Percentiles rank a stretch among this genome's conserved stretches.
These are phyloP conservation scores for Colletes latitarsis DNA, from an alignment of 1,140 invertebrate species.

Conservation along the genomic window DNA sequence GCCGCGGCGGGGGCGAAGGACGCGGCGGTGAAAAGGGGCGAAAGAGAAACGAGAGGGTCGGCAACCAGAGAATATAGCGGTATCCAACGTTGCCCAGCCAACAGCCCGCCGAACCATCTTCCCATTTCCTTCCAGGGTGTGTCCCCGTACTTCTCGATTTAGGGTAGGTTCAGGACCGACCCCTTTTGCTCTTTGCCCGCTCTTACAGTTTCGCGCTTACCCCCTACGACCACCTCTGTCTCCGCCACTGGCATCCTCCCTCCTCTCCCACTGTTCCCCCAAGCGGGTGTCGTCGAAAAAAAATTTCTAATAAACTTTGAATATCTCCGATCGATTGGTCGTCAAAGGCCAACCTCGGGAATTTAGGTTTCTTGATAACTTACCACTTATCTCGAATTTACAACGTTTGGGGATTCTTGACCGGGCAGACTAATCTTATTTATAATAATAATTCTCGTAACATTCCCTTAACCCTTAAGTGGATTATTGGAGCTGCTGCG, in stretches of 20 bases:
- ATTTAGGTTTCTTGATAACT: too few relatives aligned
- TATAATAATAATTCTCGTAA: too few relatives aligned
- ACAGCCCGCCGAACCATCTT: slow-evolving; percentile 55
- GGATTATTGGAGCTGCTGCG: too few relatives aligned
- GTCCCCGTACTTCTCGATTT: slow-evolving; percentile 78
- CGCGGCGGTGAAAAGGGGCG: neutral
- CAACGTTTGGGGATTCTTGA: too few relatives aligned
- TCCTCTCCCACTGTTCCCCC: too few relatives aligned
- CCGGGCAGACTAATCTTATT: too few relatives aligned
- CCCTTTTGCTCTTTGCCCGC: neutral
- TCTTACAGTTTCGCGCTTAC: neutral
- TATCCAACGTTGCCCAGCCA: slow-evolving; percentile 51
- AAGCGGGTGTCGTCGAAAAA: too few relatives aligned
- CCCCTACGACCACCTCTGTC: slow-evolving; percentile 23
- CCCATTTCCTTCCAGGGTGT: slow-evolving; percentile 76
- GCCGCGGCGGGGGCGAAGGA: slow-evolving; percentile 13
- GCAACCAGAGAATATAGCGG: slow-evolving; percentile 20
- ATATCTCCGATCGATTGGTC: too few relatives aligned
- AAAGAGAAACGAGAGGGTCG: neutral
- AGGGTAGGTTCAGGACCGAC: slow-evolving; percentile 75
- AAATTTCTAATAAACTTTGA: too few relatives aligned
- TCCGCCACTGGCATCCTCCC: neutral
- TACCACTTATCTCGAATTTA: too few relatives aligned
- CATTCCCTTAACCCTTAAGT: too few relatives aligned
- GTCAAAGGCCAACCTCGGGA: too few relatives aligned